Percentiles rank a stretch among this genome's conserved stretches.
phyloP scores from a whole-genome alignment of 2,797 vertebrate species.

The Gallinago solitaria region DNA sequence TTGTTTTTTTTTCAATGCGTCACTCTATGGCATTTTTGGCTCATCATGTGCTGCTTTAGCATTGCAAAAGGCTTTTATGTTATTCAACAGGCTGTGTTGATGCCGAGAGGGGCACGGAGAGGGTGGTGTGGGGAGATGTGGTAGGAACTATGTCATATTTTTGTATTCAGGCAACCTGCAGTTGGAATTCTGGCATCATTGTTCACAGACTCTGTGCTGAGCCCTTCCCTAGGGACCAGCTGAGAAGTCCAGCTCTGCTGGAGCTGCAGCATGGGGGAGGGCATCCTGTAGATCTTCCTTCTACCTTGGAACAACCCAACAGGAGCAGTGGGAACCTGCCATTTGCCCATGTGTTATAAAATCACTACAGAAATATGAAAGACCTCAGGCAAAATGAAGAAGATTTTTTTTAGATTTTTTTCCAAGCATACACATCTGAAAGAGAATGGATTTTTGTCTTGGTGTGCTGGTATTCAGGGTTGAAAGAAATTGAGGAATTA shows the following conservation, averaged over 20 bases:
- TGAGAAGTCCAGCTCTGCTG: rapidly evolving
- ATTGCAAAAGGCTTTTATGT: background rate
- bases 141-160: background rate
- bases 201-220: background rate
- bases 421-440: rapidly evolving
- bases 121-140: too few relatives aligned
- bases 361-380: rapidly evolving
- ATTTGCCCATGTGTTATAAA: rapidly evolving
- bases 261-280: too few relatives aligned
- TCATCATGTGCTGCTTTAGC: background rate
- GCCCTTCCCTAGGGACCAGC: background rate
- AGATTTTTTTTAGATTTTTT: background rate
- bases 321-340: background rate
- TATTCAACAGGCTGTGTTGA: background rate
- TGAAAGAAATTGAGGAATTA: background rate
- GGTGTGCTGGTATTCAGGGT: rapidly evolving
- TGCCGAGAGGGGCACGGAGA: background rate
- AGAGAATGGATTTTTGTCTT: background rate
- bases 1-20: background rate
- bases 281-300: background rate
- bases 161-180: background rate
- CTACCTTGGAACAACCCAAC: background rate
- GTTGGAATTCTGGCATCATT: background rate
- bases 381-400: background rate
- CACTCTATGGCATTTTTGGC: background rate